Conservation (phyloP, 2,113 vertebrate species). For the Osmerus mordax region DNA sequence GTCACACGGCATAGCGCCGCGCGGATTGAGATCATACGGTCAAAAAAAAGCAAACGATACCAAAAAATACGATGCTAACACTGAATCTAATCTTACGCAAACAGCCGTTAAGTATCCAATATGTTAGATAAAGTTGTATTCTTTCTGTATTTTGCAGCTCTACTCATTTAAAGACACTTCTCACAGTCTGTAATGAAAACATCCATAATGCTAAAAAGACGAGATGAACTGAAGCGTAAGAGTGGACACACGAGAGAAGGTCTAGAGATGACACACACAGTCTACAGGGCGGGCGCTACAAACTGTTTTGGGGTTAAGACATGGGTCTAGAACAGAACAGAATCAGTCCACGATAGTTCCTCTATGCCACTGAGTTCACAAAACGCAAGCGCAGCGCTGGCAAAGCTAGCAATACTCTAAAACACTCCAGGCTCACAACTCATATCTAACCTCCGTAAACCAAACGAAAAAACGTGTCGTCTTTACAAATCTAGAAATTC, state of each 20-base stretch:
- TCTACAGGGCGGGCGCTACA: conserved; percentile 52
- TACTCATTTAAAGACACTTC: conserved; percentile 22
- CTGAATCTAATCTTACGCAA: conserved; percentile 36
- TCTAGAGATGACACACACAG: conserved; percentile 58
- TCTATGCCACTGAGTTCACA: conserved; percentile 74
- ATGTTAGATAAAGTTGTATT: conserved; percentile 28
- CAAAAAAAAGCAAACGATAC: neutral
- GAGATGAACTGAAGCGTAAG: conserved; percentile 40
- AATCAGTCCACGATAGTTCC: conserved; percentile 67
- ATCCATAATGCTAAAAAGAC: conserved; percentile 7
- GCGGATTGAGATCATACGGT: conserved; percentile 58
- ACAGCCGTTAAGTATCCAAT: conserved; percentile 23
- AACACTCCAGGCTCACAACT: conserved; percentile 51
- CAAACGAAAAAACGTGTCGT: conserved; percentile 38
- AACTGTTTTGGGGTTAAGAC: conserved; percentile 59
- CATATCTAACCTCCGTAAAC: conserved; percentile 49
- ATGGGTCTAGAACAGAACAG: conserved; percentile 71
- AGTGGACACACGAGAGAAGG: conserved; percentile 36
- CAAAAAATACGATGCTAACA: conserved; percentile 40
- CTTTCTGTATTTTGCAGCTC: conserved; percentile 18
- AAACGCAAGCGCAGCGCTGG: conserved; percentile 51
- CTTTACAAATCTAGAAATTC: conserved; percentile 64
- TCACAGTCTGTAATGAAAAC: conserved; percentile 34
- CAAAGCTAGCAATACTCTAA: conserved; percentile 40
- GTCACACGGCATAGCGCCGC: conserved; percentile 67